A percentile compares a stretch with the other conserved stretches of the same genome.
Evolutionary conservation across 2,888 invertebrate genomes (phyloP).

Genomic region (Orthosia incerta): DNA sequence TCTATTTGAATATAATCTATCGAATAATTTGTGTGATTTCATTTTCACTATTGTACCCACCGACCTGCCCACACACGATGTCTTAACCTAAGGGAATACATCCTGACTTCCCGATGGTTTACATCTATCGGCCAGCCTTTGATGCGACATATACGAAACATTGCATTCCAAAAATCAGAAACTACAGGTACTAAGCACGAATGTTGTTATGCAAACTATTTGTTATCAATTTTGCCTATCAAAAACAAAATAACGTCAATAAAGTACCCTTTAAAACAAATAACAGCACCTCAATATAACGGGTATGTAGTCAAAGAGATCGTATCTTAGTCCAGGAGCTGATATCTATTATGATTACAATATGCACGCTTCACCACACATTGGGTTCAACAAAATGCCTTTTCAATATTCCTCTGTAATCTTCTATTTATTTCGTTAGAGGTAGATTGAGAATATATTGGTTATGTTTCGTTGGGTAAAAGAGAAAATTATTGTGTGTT

Average conservation of each 20-base stretch:
- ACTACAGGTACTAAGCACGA: background rate
- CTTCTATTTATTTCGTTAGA: conserved; percentile 49
- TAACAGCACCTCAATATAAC: conserved; percentile 32
- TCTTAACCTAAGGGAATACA: too few relatives aligned
- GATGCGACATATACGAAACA: too few relatives aligned
- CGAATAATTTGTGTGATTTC: too few relatives aligned
- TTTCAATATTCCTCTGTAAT: conserved; percentile 57
- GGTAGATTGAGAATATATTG: conserved; percentile 16
- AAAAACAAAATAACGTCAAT: conserved; percentile 25
- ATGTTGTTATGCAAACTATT: background rate
- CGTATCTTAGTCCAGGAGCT: conserved; percentile 29
- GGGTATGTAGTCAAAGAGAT: conserved; percentile 47
- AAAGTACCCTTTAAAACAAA: conserved; percentile 29
- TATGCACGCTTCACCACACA: conserved; percentile 54
- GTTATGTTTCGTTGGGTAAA: background rate
- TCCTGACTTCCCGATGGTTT: too few relatives aligned
- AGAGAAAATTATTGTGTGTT: conserved; percentile 3
- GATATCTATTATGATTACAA: conserved; percentile 56
- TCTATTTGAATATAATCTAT: too few relatives aligned
- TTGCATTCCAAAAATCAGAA: background rate
- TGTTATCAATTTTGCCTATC: conserved; percentile 14
- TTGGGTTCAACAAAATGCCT: conserved; percentile 54
- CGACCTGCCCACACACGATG: too few relatives aligned
- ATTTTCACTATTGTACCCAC: too few relatives aligned
- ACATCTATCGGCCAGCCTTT: too few relatives aligned